Evolutionary conservation across 2,888 invertebrate species (phyloP).

Genomic region (Pristionchus arcanus): DNA sequence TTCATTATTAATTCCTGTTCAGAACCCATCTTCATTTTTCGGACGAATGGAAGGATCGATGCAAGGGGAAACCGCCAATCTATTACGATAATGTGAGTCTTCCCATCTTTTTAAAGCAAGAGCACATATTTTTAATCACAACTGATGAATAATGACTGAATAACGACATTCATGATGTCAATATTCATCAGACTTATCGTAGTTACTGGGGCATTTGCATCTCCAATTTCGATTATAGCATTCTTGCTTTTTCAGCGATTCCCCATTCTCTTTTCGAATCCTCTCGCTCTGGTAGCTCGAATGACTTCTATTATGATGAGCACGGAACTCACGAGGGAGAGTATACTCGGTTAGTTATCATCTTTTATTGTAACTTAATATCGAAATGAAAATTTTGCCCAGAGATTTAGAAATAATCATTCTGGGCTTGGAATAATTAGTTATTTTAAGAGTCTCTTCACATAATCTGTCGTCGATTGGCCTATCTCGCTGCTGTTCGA

Average conservation of each 20-base stretch:
- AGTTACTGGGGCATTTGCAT: no score
- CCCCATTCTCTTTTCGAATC: background rate
- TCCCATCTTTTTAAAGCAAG: background rate
- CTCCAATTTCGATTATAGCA: background rate
- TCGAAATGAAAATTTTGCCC: background rate
- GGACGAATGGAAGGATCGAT: background rate
- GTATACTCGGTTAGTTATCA: slow-evolving; percentile 6
- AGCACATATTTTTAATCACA: background rate
- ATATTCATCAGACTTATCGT: no score
- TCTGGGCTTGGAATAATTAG: background rate
- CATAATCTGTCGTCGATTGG: background rate
- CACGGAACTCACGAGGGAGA: slow-evolving; percentile 41
- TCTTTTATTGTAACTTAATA: background rate
- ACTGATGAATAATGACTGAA: no score
- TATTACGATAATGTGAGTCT: slow-evolving; percentile 2
- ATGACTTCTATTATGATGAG: slow-evolving; percentile 37
- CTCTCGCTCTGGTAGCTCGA: background rate
- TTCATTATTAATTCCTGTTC: background rate
- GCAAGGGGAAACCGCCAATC: background rate
- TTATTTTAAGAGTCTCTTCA: background rate
- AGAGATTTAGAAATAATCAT: no score
- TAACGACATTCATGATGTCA: no score
- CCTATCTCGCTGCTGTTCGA: background rate
- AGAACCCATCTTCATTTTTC: background rate
- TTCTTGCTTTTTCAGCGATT: background rate